Percentiles rank a stretch among this genome's conserved stretches.
phyloP scores from a whole-genome alignment of 2,888 invertebrate species.

The Brachypalpus laphriformis region DNA sequence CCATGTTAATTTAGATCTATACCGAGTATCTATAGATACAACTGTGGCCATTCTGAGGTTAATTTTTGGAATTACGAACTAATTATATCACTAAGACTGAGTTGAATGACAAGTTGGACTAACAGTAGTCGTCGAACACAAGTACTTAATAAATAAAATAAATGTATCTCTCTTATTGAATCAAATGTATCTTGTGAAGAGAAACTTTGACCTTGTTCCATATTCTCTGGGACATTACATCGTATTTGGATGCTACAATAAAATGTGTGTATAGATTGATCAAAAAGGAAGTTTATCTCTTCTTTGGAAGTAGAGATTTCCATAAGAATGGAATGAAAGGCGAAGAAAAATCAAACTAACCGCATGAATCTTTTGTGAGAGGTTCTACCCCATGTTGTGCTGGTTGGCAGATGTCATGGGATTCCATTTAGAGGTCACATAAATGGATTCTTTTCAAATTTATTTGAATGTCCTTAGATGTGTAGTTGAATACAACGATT shows the following conservation, averaged over 20 bases:
- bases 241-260: neutral
- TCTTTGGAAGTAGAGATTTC: neutral
- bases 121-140: neutral
- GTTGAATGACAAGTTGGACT: neutral
- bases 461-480: neutral
- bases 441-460: slow-evolving; percentile 5
- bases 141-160: neutral
- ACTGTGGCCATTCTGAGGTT: neutral
- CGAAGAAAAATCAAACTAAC: neutral
- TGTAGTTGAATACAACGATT: neutral
- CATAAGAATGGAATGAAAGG: neutral
- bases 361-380: neutral
- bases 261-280: neutral
- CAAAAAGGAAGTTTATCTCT: neutral
- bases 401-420: neutral
- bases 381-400: neutral
- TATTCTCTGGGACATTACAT: neutral
- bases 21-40: neutral
- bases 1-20: neutral
- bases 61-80: neutral
- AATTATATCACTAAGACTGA: neutral
- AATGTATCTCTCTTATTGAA: neutral
- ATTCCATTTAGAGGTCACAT: neutral
- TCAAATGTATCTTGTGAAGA: neutral
- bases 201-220: neutral